A percentile compares a stretch with the other conserved stretches of the same genome.
Conservation (phyloP, 2,113 vertebrate genomes). For the Zosterops japonicus region DNA sequence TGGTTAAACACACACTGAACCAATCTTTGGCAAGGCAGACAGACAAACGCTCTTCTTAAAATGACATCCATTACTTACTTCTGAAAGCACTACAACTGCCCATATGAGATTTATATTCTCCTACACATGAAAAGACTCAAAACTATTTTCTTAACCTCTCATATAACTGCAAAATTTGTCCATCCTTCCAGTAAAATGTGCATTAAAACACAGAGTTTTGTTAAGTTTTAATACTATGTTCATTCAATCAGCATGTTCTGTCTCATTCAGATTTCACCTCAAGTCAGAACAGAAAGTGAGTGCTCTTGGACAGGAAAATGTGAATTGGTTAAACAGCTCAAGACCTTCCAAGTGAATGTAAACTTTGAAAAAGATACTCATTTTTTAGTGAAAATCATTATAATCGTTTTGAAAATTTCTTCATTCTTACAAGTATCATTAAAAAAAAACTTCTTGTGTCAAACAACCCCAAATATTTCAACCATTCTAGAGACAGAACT, state of each 20-base stretch:
- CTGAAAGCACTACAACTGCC: not conserved
- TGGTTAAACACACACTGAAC: not conserved
- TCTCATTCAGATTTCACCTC: not conserved
- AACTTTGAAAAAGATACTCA: not conserved
- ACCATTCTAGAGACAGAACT: conserved; percentile 36
- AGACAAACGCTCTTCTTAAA: not conserved
- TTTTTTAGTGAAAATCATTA: not conserved
- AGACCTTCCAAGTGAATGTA: not conserved
- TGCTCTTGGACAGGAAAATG: not conserved
- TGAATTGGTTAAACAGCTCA: not conserved
- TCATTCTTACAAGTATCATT: not conserved
- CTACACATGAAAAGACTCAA: not conserved
- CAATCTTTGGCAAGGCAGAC: not conserved
- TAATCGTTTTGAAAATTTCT: not conserved
- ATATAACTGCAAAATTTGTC: not conserved
- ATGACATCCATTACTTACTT: not conserved
- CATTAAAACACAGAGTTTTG: not conserved
- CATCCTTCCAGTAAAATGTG: not conserved
- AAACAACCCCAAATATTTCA: not conserved
- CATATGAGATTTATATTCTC: not conserved
- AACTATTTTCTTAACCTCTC: not conserved
- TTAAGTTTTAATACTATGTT: not conserved
- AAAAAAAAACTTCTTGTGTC: not conserved
- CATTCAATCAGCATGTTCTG: not conserved
- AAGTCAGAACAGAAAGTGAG: not conserved